Conservation (phyloP, 1,140 invertebrate species). For the Liolophura sinensis region DNA sequence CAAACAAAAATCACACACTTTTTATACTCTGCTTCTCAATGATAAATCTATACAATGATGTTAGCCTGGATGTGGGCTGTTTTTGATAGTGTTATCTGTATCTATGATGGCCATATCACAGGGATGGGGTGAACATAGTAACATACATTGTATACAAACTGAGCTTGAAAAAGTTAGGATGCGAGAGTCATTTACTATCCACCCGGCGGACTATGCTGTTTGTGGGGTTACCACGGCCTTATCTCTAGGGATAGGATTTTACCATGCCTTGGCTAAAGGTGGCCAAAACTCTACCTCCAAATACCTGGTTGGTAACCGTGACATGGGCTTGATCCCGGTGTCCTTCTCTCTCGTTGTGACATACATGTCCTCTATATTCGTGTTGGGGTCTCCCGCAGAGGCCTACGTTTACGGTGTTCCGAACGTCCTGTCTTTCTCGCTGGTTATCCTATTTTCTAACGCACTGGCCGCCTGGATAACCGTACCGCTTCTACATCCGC, state of each 20-base stretch:
- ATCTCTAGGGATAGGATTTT: constrained; percentile 72
- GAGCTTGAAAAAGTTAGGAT: too few species aligned
- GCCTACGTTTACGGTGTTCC: constrained; percentile 36
- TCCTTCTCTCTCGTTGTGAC: constrained; percentile 61
- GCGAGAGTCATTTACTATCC: constrained; percentile 11
- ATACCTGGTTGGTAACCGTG: constrained; percentile 74
- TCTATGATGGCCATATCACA: too few species aligned
- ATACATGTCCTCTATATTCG: constrained; percentile 89
- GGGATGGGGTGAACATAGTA: too few species aligned
- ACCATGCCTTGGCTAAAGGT: constrained; percentile 78
- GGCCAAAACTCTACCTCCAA: constrained; percentile 81
- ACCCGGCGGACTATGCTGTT: constrained; percentile 31
- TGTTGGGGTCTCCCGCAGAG: constrained; percentile 68
- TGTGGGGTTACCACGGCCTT: constrained; percentile 19
- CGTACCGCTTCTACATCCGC: constrained; percentile 52
- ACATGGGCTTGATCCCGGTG: constrained; percentile 70
- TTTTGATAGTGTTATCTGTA: too few species aligned
- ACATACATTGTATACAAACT: too few species aligned
- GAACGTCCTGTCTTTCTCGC: constrained; percentile 21
- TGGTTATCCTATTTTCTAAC: constrained; percentile 37
- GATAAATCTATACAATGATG: too few species aligned
- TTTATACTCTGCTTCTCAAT: too few species aligned
- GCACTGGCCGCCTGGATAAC: constrained; percentile 39
- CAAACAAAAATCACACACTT: too few species aligned
- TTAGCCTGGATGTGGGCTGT: too few species aligned